Evolutionary conservation across 2,888 invertebrate genomes (phyloP).

Genomic region (Ennomos erosarius): DNA sequence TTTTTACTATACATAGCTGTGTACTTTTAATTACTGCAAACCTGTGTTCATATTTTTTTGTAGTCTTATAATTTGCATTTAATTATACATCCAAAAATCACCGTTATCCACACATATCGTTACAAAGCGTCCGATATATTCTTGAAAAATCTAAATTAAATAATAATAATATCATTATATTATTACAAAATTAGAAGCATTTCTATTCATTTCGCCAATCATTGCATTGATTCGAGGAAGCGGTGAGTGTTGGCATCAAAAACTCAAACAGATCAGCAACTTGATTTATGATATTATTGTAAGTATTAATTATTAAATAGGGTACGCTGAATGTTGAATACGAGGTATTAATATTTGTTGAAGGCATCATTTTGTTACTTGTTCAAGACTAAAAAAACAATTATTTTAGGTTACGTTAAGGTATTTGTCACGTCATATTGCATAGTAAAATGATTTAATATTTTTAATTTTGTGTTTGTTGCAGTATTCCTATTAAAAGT

Average conservation of each 20-base stretch:
- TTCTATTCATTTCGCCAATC: neutral
- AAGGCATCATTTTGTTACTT: conserved; percentile 50
- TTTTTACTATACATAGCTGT: conserved; percentile 36
- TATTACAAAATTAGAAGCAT: too few relatives aligned
- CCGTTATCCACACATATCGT: conserved; percentile 10
- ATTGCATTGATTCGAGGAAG: neutral
- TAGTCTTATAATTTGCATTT: conserved; percentile 60
- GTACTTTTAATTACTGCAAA: conserved; percentile 49
- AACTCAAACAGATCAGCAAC: conserved; percentile 52
- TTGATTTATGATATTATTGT: conserved; percentile 57
- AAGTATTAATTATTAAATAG: conserved; percentile 58
- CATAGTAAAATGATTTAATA: conserved; percentile 27
- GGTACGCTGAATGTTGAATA: conserved; percentile 59
- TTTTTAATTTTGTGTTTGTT: conserved; percentile 32
- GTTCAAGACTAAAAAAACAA: conserved; percentile 49
- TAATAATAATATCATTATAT: too few relatives aligned
- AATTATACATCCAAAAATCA: conserved; percentile 41
- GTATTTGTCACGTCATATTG: conserved; percentile 40
- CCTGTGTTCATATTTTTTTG: conserved; percentile 60
- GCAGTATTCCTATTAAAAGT: conserved; percentile 41
- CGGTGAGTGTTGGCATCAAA: conserved; percentile 40
- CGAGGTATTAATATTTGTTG: conserved; percentile 45
- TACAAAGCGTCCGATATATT: conserved; percentile 22
- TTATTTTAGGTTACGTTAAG: conserved; percentile 50
- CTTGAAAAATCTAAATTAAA: too few relatives aligned